A percentile compares a stretch with the other conserved stretches of the same genome.
Evolutionary conservation across 1,140 invertebrate genomes (phyloP).

Genomic region (Mizuhopecten yessoensis): DNA sequence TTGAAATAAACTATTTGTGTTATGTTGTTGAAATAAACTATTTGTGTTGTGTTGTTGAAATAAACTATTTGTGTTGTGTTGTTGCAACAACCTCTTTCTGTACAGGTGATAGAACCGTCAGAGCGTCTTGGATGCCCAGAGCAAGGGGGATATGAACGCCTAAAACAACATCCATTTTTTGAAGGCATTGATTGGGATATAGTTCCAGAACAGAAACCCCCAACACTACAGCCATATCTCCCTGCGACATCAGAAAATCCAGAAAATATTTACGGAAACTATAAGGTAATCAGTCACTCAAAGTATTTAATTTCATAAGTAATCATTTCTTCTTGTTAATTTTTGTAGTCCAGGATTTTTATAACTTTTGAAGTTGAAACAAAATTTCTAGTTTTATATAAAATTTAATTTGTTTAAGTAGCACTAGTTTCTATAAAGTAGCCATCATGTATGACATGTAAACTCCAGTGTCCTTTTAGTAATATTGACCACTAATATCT

Average conservation of each 20-base stretch:
- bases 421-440: no score
- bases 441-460: not conserved
- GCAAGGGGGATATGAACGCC: conserved; percentile 89
- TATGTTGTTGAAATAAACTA: no score
- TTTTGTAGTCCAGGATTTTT: no score
- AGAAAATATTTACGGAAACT: conserved; percentile 84
- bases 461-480: not conserved
- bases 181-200: conserved; percentile 92
- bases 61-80: no score
- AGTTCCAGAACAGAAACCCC: conserved; percentile 91
- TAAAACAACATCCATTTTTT: conserved; percentile 95
- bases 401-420: no score
- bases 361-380: no score
- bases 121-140: conserved; percentile 91
- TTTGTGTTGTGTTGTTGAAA: no score
- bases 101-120: conserved; percentile 86
- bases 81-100: not conserved
- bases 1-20: no score
- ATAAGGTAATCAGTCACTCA: not conserved
- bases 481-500: no score
- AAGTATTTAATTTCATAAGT: no score
- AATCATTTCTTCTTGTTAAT: no score
- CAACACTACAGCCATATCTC: conserved; percentile 91
- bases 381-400: no score
- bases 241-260: conserved; percentile 89